These are phyloP conservation scores for Sterrhoptilus dennistouni DNA, from an alignment of 2,113 vertebrate species.

Conservation along the genomic window DNA sequence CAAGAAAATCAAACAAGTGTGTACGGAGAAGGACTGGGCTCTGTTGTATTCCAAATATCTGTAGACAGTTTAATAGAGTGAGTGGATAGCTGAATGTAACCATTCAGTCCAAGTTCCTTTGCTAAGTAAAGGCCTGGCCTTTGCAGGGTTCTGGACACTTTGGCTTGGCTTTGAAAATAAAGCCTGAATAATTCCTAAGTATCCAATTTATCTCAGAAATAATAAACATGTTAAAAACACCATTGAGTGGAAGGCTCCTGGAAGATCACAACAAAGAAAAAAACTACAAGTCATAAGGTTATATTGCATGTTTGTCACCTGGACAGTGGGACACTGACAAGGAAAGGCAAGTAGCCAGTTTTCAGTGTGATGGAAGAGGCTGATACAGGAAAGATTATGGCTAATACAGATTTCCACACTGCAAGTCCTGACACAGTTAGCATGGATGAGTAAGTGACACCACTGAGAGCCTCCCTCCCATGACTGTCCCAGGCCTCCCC, in stretches of 20 bases:
- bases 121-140: not conserved
- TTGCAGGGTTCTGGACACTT: not conserved
- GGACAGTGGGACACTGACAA: not conserved
- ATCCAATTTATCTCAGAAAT: not conserved
- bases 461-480: not conserved
- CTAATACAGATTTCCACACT: not conserved
- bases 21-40: conserved; percentile 15
- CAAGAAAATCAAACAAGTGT: conserved; percentile 29
- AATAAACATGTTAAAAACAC: not conserved
- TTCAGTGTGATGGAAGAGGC: not conserved
- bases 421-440: not conserved
- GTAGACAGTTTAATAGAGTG: not conserved
- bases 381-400: not conserved
- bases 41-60: not conserved
- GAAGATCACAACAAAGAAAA: not conserved
- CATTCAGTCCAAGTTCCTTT: not conserved
- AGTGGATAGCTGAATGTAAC: not conserved
- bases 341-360: not conserved
- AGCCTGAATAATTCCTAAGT: not conserved
- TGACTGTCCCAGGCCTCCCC: not conserved
- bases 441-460: accelerated
- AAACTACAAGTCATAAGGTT: not conserved
- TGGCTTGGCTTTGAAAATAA: conserved; percentile 5
- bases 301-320: not conserved
- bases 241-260: not conserved